phyloP scores from a whole-genome alignment of 30 jellyfish, hydroid and myxozoan species.

The Chrysaora quinquecirrha region DNA sequence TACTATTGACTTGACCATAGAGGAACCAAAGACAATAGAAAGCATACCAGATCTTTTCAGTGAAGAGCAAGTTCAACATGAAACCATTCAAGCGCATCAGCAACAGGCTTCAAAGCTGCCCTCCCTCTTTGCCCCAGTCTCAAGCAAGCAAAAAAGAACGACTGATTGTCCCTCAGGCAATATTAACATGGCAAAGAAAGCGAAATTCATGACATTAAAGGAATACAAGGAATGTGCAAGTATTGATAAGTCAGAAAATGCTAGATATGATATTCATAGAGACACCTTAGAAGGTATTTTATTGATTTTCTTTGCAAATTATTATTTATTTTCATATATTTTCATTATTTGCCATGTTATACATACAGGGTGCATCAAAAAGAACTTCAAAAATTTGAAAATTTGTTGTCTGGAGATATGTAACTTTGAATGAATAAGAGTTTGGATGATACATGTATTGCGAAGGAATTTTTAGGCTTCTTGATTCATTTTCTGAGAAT shows the following conservation, averaged over 20 bases:
- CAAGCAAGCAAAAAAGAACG: conserved; percentile 3
- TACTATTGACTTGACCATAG: conserved; percentile 27
- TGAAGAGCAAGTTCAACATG: not conserved
- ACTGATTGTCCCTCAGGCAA: conserved; percentile 30
- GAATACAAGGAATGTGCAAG: not conserved
- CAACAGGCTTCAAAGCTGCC: not conserved
- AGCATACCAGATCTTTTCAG: not conserved
- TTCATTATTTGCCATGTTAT: not conserved
- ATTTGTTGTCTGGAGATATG: conserved; percentile 16
- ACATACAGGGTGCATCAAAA: conserved; percentile 3
- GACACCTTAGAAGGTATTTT: conserved; percentile 19
- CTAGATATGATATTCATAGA: not conserved
- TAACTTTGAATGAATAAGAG: not conserved
- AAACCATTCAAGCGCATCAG: not conserved
- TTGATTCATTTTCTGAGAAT: not conserved
- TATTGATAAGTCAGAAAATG: conserved; percentile 1
- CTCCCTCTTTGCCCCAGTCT: not conserved
- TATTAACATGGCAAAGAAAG: conserved; percentile 18
- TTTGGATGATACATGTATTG: not conserved
- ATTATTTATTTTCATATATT: too few relatives aligned
- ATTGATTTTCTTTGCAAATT: not conserved
- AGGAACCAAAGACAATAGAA: conserved; percentile 15
- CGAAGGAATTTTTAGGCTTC: not conserved
- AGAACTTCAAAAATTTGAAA: not conserved
- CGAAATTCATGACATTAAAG: conserved; percentile 8